Evolutionary conservation across 2,888 invertebrate genomes (phyloP).

Genomic region (Aphidius colemani): DNA sequence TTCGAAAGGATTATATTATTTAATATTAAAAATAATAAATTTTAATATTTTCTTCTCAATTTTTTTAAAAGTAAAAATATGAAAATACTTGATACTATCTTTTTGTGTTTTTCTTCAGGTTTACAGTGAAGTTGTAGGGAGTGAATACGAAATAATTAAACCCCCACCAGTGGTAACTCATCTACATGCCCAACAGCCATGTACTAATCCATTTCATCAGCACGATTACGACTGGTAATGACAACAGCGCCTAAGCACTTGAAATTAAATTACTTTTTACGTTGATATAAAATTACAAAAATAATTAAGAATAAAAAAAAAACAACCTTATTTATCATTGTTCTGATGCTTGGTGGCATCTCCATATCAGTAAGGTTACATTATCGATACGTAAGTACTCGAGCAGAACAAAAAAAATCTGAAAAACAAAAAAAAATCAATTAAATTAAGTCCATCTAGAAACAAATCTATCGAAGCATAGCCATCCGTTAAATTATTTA

Average conservation of each 20-base stretch:
- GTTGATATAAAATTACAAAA: no score
- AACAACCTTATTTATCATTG: no score
- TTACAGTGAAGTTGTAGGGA: slow-evolving; percentile 53
- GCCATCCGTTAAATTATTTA: slow-evolving; percentile 35
- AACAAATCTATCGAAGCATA: slow-evolving; percentile 39
- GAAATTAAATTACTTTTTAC: slow-evolving; percentile 24
- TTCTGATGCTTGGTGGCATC: background rate
- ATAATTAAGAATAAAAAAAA: no score
- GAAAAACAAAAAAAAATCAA: slow-evolving; percentile 6
- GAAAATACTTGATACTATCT: background rate
- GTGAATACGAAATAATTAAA: slow-evolving; percentile 48
- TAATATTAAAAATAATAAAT: slow-evolving; percentile 9
- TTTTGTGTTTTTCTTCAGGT: slow-evolving; percentile 37
- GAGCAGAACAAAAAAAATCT: background rate
- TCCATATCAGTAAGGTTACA: background rate
- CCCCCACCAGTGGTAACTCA: slow-evolving; percentile 52
- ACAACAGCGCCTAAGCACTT: slow-evolving; percentile 26
- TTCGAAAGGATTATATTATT: slow-evolving; percentile 16
- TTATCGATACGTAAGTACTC: no score
- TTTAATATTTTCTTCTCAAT: background rate
- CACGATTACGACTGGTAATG: slow-evolving; percentile 59
- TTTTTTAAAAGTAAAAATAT: slow-evolving; percentile 8
- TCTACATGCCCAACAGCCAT: slow-evolving; percentile 59
- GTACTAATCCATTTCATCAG: slow-evolving; percentile 55
- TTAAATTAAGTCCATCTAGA: slow-evolving; percentile 26